Evolutionary conservation across 2,797 vertebrate species (phyloP), one percentile per base, ranked within the genome.

Genomic region (Urophycis tenuis): DNA sequence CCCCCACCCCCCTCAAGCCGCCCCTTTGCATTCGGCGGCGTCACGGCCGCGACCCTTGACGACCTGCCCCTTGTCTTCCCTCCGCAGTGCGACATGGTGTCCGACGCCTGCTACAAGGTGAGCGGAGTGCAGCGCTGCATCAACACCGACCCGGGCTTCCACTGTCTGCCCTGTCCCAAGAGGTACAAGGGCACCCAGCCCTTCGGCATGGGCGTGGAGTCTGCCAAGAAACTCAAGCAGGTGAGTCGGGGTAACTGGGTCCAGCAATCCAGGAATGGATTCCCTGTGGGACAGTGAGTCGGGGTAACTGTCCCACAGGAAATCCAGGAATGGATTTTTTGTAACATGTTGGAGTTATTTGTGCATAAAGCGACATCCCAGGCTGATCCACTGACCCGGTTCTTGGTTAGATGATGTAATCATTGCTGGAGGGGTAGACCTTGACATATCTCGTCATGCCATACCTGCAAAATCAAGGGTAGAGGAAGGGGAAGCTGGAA

Each of bases 131-230:
- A 94, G 75, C 95, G 96, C 70, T 99, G 98, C 34, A 74, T 97
- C 83, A 99, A 99, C 92, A 97, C 96, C 0, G 90, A 96, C 81
- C 97, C 97, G 0, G 97, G 98, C 77, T 99, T 96, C 89, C 97
- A 99, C 86, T 99, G 98, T 84, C 88, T 98, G 86, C 95, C 96
- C 0, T 99, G 98, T 86, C 98, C 98, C 2, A 95, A 95, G 9
- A 94, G 96, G 32, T 99, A 98, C 89, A 97, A 95, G 89, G 97
- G 98, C 75, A 97, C 81, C 74, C 97, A 99, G 85, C 97, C 98
- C 1, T 96, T 93, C 0, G 97, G 96, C 3, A 94, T 95, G 74
- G 98, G 97, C 12, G 92, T 98, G 15, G 96, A 97, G 76, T 90
- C 87, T 1, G 96, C 97, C 83, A 95, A 93, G 79, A 90, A 87